Percentiles rank a stretch among this genome's conserved stretches.
Evolutionary conservation across 1,140 invertebrate species (phyloP).

Genomic region (Arctopsyche grandis): DNA sequence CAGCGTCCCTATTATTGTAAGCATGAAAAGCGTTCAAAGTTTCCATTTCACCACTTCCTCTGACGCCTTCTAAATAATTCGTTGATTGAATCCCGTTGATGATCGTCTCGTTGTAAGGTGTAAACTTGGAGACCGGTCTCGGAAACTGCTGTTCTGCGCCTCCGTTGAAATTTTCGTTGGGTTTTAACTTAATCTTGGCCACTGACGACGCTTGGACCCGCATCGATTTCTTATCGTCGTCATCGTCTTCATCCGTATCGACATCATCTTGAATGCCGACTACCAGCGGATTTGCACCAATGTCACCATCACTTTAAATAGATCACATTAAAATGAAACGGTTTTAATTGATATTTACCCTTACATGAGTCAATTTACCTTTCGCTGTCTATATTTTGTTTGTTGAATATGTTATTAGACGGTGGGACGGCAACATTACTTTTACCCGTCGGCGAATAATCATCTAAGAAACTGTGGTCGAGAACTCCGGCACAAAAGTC

Average conservation of each 20-base stretch:
- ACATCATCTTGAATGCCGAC: constrained; percentile 89
- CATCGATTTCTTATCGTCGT: neutral
- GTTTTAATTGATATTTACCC: no score
- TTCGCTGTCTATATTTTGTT: constrained; percentile 67
- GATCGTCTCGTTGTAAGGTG: constrained; percentile 1
- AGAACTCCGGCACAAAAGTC: constrained; percentile 85
- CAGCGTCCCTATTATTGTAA: constrained; percentile 10
- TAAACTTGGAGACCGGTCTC: neutral
- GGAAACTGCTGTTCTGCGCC: neutral
- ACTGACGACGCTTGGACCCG: neutral
- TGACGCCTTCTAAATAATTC: neutral
- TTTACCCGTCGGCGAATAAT: constrained; percentile 65
- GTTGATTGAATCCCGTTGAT: neutral
- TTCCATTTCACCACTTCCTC: constrained; percentile 2
- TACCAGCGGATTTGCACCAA: constrained; percentile 83
- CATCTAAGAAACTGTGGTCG: constrained; percentile 86
- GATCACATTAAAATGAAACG: constrained; percentile 17
- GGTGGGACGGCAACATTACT: constrained; percentile 62
- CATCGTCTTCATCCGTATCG: constrained; percentile 67
- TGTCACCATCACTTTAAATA: constrained; percentile 77
- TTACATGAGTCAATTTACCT: constrained; percentile 64
- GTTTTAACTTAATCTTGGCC: neutral
- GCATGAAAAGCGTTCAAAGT: neutral
- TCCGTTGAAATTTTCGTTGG: constrained; percentile 56
- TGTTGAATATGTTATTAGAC: constrained; percentile 53